phyloP scores from a whole-genome alignment of 1,140 invertebrate species.

The Monomorium pharaonis region DNA sequence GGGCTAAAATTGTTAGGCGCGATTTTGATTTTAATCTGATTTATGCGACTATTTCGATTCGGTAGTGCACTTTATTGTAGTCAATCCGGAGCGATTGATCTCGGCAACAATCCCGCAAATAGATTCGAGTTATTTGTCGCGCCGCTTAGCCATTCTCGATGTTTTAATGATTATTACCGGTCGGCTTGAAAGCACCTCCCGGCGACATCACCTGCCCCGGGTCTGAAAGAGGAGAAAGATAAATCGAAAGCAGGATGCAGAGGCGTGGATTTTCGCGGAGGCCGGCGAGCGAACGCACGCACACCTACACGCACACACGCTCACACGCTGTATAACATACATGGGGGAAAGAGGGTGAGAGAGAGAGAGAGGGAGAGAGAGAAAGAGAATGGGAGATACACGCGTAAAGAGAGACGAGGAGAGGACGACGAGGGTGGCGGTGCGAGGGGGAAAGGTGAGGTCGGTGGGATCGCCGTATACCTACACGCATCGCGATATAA shows the following conservation, averaged over 20 bases:
- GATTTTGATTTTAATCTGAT: not conserved
- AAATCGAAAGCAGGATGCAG: constrained; percentile 78
- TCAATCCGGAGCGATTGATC: not conserved
- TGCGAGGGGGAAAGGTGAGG: constrained; percentile 42
- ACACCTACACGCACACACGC: constrained; percentile 3
- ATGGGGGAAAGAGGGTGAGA: constrained; percentile 2
- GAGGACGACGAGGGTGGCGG: constrained; percentile 43
- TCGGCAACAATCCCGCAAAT: not conserved
- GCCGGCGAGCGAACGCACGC: constrained; percentile 27
- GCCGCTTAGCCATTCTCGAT: constrained; percentile 12
- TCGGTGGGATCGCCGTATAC: constrained; percentile 64
- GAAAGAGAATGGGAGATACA: constrained; percentile 57
- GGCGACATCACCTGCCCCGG: constrained; percentile 68
- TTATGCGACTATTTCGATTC: not conserved
- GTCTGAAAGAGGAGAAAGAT: constrained; percentile 75
- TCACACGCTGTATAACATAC: not conserved
- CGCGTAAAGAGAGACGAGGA: constrained; percentile 52
- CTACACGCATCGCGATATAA: constrained; percentile 64
- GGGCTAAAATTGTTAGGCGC: not conserved
- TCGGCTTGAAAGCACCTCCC: constrained; percentile 45
- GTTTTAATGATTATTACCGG: constrained; percentile 61
- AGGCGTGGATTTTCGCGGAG: constrained; percentile 74
- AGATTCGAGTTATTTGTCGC: not conserved
- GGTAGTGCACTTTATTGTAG: not conserved
- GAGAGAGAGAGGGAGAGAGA: constrained; percentile 57